These are phyloP conservation scores for Xenopus laevis DNA, from an alignment of 2,113 vertebrate genomes.

Conservation along the genomic window DNA sequence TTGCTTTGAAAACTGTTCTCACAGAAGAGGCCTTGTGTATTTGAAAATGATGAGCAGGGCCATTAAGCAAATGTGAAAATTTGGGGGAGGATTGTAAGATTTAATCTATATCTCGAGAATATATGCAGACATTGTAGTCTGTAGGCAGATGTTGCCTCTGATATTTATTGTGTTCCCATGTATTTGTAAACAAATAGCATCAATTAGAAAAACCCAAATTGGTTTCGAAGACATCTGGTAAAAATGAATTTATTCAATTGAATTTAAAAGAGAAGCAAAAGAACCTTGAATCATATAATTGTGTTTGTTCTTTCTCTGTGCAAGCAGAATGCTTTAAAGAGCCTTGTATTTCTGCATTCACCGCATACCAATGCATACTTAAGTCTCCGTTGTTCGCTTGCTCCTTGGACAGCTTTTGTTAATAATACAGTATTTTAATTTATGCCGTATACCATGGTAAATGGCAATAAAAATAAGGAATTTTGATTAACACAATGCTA, in stretches of 20 bases:
- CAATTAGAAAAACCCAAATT: constrained; percentile 40
- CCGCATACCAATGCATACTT: constrained; percentile 22
- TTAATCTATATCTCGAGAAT: constrained; percentile 42
- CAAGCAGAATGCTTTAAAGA: constrained; percentile 30
- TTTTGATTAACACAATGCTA: constrained; percentile 30
- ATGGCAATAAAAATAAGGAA: constrained; percentile 23
- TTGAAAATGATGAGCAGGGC: constrained; percentile 53
- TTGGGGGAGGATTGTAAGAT: constrained; percentile 31
- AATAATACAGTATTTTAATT: constrained; percentile 23
- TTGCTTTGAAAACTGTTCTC: neutral
- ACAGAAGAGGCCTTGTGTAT: constrained; percentile 42
- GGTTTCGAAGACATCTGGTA: constrained; percentile 41
- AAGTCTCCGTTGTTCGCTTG: constrained; percentile 20
- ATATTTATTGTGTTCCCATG: constrained; percentile 44
- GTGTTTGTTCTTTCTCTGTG: constrained; percentile 32
- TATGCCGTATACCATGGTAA: constrained; percentile 1
- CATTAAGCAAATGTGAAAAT: constrained; percentile 46
- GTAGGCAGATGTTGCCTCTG: constrained; percentile 37
- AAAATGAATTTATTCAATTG: constrained; percentile 45
- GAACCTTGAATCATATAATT: constrained; percentile 46
- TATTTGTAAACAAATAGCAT: constrained; percentile 45
- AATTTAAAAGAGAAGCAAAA: constrained; percentile 37
- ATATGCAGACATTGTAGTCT: constrained; percentile 31
- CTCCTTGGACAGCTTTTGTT: constrained; percentile 25
- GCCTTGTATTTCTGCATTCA: constrained; percentile 15